Evolutionary conservation across 2,113 vertebrate species (phyloP).

Genomic region (Junco hyemalis): DNA sequence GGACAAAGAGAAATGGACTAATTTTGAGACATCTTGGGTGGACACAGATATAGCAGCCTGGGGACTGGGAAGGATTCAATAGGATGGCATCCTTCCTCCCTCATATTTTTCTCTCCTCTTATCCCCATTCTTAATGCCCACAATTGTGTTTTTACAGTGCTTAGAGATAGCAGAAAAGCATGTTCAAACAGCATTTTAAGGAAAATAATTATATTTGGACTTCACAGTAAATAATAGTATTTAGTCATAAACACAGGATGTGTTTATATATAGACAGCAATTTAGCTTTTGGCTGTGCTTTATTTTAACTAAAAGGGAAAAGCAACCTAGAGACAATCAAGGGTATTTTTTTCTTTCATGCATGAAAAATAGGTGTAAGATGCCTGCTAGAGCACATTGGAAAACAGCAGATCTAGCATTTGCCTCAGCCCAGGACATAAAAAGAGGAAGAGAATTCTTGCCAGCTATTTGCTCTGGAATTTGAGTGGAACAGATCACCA

Average conservation of each 20-base stretch:
- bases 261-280: accelerated
- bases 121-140: accelerated
- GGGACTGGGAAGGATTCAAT: background rate
- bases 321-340: background rate
- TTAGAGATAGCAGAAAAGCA: background rate
- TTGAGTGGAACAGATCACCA: background rate
- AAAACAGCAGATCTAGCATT: background rate
- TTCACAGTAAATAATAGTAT: background rate
- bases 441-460: background rate
- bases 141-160: background rate
- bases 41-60: background rate
- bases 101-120: background rate
- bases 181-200: background rate
- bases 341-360: background rate
- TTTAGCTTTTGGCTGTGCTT: background rate
- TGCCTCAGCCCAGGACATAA: background rate
- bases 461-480: background rate
- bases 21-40: background rate
- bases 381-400: background rate
- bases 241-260: background rate
- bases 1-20: background rate
- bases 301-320: background rate
- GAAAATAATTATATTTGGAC: background rate
- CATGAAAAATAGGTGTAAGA: background rate
- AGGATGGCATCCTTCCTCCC: background rate